These are phyloP conservation scores for Parotia lawesii DNA, from an alignment of 2,113 vertebrate species.

Conservation along the genomic window DNA sequence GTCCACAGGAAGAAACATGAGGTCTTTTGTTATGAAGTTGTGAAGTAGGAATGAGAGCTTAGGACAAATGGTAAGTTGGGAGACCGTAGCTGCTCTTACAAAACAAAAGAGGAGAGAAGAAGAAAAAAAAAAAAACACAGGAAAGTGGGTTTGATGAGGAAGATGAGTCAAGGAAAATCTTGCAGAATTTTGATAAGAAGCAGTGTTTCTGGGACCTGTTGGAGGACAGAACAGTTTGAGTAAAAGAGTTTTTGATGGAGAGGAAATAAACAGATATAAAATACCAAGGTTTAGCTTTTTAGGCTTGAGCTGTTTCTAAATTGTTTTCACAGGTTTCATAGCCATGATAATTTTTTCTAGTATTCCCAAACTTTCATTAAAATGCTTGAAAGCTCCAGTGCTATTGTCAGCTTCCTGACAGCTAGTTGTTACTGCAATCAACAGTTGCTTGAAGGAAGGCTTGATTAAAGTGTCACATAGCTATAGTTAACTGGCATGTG, in stretches of 20 bases:
- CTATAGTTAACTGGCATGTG: background rate
- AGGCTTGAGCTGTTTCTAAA: background rate
- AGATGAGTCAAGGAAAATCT: background rate
- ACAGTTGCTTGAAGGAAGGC: background rate
- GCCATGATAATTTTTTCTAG: background rate
- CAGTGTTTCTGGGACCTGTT: background rate
- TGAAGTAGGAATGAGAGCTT: background rate
- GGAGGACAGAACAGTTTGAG: background rate
- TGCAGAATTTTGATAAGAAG: background rate
- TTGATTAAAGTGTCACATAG: background rate
- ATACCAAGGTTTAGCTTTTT: background rate
- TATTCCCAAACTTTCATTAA: background rate
- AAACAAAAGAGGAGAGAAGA: no score
- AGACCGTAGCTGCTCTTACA: background rate
- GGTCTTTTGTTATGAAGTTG: background rate
- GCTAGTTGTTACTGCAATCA: background rate
- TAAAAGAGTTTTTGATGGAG: background rate
- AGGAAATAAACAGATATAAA: background rate
- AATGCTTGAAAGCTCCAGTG: background rate
- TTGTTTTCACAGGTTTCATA: background rate
- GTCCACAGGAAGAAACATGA: background rate
- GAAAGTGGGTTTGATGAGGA: background rate
- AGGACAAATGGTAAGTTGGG: background rate
- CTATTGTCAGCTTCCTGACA: background rate
- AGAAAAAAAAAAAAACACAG: accelerated